phyloP scores from a whole-genome alignment of 2,797 vertebrate genomes.

The Poecilia velifera region DNA sequence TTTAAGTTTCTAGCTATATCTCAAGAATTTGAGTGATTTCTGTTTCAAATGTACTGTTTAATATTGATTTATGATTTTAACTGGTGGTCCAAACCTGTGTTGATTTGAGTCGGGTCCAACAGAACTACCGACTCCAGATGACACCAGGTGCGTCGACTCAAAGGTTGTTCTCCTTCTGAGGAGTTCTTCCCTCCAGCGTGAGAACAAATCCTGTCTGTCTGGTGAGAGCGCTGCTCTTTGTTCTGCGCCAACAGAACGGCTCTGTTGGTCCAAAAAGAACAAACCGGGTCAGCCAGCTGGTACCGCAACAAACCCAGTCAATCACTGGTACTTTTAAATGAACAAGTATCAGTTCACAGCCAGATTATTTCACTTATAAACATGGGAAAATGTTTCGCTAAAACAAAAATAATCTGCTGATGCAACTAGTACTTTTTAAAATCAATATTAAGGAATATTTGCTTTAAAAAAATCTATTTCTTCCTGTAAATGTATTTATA shows the following conservation, averaged over 20 bases:
- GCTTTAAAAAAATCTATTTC: too few relatives aligned
- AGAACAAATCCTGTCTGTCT: constrained; percentile 17
- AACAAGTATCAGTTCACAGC: not conserved
- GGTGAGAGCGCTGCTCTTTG: constrained; percentile 49
- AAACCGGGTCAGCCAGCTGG: not conserved
- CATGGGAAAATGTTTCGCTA: too few relatives aligned
- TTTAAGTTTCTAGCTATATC: not conserved
- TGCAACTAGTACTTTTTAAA: too few relatives aligned
- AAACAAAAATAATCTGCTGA: too few relatives aligned
- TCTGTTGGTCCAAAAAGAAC: constrained; percentile 30
- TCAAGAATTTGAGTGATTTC: not conserved
- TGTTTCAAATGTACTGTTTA: not conserved
- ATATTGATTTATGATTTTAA: not conserved
- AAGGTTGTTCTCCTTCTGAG: not conserved
- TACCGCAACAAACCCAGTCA: not conserved
- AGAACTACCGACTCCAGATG: not conserved
- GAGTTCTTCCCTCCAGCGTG: constrained; percentile 26
- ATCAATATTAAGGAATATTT: too few relatives aligned
- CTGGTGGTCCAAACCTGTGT: not conserved
- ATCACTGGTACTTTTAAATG: too few relatives aligned
- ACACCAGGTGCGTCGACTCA: not conserved
- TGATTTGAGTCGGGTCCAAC: not conserved
- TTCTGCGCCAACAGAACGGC: constrained; percentile 32
- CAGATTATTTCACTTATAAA: not conserved
- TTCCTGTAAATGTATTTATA: too few relatives aligned